Conservation (phyloP, 1,140 invertebrate species). For the Chionoecetes opilio region DNA sequence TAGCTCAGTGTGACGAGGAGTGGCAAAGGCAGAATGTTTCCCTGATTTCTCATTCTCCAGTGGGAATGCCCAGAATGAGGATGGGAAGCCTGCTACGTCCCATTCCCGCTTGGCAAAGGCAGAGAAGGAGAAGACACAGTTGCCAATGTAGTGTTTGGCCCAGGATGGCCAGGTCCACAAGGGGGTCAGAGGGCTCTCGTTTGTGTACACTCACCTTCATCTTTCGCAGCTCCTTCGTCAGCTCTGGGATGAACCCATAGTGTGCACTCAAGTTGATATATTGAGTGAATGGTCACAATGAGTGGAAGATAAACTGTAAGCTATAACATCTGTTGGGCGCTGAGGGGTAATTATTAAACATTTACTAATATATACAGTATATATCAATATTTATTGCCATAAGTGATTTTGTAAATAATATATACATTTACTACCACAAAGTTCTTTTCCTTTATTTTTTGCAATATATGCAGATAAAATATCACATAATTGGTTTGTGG, state of each 20-base stretch:
- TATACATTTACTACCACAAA: too few species aligned
- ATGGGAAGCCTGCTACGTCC: constrained; percentile 91
- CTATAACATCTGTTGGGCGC: too few species aligned
- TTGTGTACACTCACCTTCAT: constrained; percentile 88
- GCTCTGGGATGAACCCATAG: constrained; percentile 86
- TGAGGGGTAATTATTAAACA: too few species aligned
- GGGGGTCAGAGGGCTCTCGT: constrained; percentile 89
- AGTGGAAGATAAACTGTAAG: too few species aligned
- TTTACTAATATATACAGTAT: too few species aligned
- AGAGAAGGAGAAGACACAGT: constrained; percentile 97
- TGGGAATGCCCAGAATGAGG: constrained; percentile 90
- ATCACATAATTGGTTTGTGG: too few species aligned
- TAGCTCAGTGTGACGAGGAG: constrained; percentile 54
- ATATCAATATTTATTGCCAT: too few species aligned
- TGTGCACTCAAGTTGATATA: too few species aligned
- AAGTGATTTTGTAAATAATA: too few species aligned
- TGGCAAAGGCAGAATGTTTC: neutral
- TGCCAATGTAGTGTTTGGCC: constrained; percentile 98
- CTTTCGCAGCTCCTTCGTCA: constrained; percentile 84
- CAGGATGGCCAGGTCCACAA: constrained; percentile 95
- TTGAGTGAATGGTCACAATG: too few species aligned
- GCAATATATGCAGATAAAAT: too few species aligned
- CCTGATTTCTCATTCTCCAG: constrained; percentile 61
- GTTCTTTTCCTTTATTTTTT: too few species aligned
- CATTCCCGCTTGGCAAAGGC: constrained; percentile 96